Evolutionary conservation across 2,888 invertebrate species (phyloP), one percentile per base, ranked within the genome.

Genomic region (Falcaria lacertinaria): DNA sequence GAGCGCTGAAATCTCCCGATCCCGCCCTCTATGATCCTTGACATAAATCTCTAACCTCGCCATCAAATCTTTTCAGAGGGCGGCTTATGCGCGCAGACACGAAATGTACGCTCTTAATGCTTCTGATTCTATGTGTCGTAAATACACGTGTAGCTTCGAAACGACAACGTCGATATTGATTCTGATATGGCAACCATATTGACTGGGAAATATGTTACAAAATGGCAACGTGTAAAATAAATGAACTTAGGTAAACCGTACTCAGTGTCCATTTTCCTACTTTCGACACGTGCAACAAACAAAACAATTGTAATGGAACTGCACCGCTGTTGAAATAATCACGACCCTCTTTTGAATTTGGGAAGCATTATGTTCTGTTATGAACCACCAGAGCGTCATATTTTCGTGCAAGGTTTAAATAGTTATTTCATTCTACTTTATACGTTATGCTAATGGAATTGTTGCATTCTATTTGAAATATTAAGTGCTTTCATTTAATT

Each of bases 31-130:
- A 87, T 88, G 87, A 84, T 87, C 86, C 89, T 89, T 88, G 89
- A 89, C 89, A 87, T 86, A 85, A 89, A 88, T 88, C 87, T 86
- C 86, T 83, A 84, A 87, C 86, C 80, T 80, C 82, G 77, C 81
- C 86, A 81, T 88, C 87, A 88, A 87, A 87, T 89, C 88, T 88
- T 87, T 87, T 86, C 85, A 79, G 79, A 73, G 74, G 70, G 75
- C 72, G 79, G 85, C 87, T 87, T 85, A 83, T 77, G 74, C 74
- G 70, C 73, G 73, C 75, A 80, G 79, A 80, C 78, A 77, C 73
- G 80, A 77, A 77, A 76, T 74, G 74, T 80, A 76, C 74, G 77
- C 72, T 76, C 68, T 79, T 82, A 86, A 86, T 82, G 78, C 79
- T 74, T 72, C 74, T 72, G 69, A 76, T 74, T 75, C 74, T 60